These are phyloP conservation scores for Diglossa brunneiventris DNA, from an alignment of 2,113 vertebrate species.

Conservation along the genomic window DNA sequence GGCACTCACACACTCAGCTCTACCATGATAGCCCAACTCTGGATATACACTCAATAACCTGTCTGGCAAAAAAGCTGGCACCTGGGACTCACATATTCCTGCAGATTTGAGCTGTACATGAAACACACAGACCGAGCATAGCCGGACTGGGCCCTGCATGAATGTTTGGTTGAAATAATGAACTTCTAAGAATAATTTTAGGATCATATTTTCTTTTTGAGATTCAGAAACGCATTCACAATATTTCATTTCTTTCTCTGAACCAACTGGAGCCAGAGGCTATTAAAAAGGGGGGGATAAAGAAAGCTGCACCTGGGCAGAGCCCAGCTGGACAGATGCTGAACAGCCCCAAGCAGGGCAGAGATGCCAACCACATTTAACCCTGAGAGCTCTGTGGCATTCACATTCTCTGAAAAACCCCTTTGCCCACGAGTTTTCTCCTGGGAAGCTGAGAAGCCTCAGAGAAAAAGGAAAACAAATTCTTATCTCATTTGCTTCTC, in stretches of 20 bases:
- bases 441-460: no score
- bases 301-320: neutral
- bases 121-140: neutral
- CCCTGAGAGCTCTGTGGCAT: neutral
- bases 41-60: neutral
- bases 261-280: neutral
- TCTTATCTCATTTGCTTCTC: no score
- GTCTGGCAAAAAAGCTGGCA: neutral
- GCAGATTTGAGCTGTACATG: neutral
- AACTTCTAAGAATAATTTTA: neutral
- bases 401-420: no score
- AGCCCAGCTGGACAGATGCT: neutral
- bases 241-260: neutral
- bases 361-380: neutral
- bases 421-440: no score
- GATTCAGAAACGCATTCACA: neutral
- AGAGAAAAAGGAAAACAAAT: no score
- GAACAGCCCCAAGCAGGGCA: neutral
- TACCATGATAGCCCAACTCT: accelerated
- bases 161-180: neutral
- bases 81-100: neutral
- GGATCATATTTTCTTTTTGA: neutral
- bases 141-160: neutral
- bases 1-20: neutral
- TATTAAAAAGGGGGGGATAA: neutral